Percentiles rank a stretch among this genome's conserved stretches.
Evolutionary conservation across 2,888 invertebrate species (phyloP).

Genomic region (Chouioia cunea): DNA sequence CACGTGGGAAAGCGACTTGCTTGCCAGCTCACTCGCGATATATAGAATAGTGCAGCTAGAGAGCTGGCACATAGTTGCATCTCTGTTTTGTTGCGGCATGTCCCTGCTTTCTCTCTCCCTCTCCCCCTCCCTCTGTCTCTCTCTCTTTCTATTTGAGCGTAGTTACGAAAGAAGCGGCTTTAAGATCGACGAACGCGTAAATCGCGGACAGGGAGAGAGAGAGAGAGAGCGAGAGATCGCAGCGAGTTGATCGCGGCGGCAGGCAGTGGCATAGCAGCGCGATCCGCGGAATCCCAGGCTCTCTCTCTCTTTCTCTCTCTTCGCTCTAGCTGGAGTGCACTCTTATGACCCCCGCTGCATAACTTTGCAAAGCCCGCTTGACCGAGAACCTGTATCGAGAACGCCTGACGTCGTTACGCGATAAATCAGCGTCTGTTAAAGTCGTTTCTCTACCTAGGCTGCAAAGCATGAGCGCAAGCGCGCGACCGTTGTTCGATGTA

Average conservation of each 20-base stretch:
- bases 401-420: conserved; percentile 65
- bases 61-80: conserved; percentile 25
- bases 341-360: conserved; percentile 62
- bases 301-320: conserved; percentile 51
- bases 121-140: conserved; percentile 5
- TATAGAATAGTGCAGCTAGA: conserved; percentile 37
- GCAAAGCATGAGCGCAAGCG: neutral
- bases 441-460: conserved; percentile 52
- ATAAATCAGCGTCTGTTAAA: conserved; percentile 66
- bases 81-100: neutral
- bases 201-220: conserved; percentile 39
- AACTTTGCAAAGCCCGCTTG: conserved; percentile 64
- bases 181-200: conserved; percentile 55
- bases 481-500: conserved; percentile 55
- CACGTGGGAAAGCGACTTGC: conserved; percentile 45
- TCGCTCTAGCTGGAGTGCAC: conserved; percentile 50
- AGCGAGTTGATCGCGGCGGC: conserved; percentile 48
- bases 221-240: conserved; percentile 47
- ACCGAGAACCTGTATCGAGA: conserved; percentile 64
- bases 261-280: neutral
- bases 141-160: conserved; percentile 8
- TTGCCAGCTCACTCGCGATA: conserved; percentile 26
- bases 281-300: conserved; percentile 55
- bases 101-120: conserved; percentile 17
- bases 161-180: conserved; percentile 48